Base-by-base conservation (phyloP, 2,888 invertebrate genomes). In the Cataglyphis albicans region DNA sequence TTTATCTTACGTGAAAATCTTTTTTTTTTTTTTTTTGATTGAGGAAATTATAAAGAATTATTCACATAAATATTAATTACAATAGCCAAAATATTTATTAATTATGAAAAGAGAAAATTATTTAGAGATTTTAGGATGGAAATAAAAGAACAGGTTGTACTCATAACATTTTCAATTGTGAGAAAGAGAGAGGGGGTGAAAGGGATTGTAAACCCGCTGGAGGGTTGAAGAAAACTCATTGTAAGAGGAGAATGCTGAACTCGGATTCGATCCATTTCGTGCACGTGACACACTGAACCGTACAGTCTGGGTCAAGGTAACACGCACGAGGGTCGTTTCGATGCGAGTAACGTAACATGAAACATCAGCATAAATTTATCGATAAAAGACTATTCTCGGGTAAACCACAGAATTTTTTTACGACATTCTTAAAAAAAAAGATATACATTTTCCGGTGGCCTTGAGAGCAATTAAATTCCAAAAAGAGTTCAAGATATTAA, bases 221-320 rank as follows among this genome's bases (percentile, higher is more conserved):
- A 6, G 29, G 21, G n/a, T 73, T 12, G 41, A 74, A 32, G 35
- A 32, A 44, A 80, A n/a, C 15, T 68, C 41, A 15, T 44, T 4
- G 15, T 44, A 35, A 21, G 52, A 41, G 63, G n/a, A 52, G 55
- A 81, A 65, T 80, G 57, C 63, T 80, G 75, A 81, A 68, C 81
- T 44, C 64, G 80, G 63, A 81, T 78, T 81, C 81, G 81, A 81
- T 72, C 81, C 80, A 57, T 80, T 80, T 81, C 63, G 81, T 41
- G 78, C 81, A 64, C 63, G 41, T 81, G 57, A 81, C 80, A 81
- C 29, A 81, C 57, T 78, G 81, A 81, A 80, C 81, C n/a, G 35
- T 41, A 25, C 15, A 64, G 52, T 80, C 32, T 78, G 18, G 78
- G 73, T 72, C 78, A 78, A 78, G 78, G 78, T 72, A 70, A 21